Conservation (phyloP, 1,140 invertebrate species). For the Drosophila sturtevanti region DNA sequence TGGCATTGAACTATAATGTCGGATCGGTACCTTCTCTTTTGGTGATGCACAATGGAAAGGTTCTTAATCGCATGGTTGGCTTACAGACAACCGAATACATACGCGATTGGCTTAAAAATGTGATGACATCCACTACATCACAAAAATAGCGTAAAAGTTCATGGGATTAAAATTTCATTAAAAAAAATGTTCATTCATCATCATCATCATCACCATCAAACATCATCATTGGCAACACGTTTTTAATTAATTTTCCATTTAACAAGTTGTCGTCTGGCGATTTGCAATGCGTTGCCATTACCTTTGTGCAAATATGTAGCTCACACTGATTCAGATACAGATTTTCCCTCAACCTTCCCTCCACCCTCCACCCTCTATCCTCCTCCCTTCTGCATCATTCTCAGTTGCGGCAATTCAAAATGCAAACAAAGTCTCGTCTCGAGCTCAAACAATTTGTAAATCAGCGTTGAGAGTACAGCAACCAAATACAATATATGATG, state of each 20-base stretch:
- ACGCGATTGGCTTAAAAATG: constrained; percentile 91
- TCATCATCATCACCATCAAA: too few relatives aligned
- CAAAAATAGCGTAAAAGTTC: neutral
- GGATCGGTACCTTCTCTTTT: constrained; percentile 94
- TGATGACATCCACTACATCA: constrained; percentile 82
- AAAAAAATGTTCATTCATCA: constrained; percentile 5
- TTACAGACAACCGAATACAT: constrained; percentile 94
- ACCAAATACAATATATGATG: constrained; percentile 49
- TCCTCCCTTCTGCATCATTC: neutral
- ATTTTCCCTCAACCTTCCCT: too few relatives aligned
- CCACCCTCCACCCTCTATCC: neutral
- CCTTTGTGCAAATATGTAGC: constrained; percentile 43
- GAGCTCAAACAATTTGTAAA: constrained; percentile 68
- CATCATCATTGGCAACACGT: constrained; percentile 34
- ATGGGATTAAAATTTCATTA: constrained; percentile 3
- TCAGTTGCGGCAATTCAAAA: constrained; percentile 64
- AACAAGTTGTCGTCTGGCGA: constrained; percentile 39
- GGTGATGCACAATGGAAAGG: constrained; percentile 94
- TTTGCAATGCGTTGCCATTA: constrained; percentile 22
- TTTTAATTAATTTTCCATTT: constrained; percentile 63
- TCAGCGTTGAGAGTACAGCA: constrained; percentile 39
- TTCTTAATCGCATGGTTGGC: constrained; percentile 92
- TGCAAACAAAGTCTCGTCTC: constrained; percentile 74
- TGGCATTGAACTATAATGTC: constrained; percentile 93
- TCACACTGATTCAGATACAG: neutral